Evolutionary conservation across 2,888 invertebrate genomes (phyloP).

Genomic region (Rosalia funebris): DNA sequence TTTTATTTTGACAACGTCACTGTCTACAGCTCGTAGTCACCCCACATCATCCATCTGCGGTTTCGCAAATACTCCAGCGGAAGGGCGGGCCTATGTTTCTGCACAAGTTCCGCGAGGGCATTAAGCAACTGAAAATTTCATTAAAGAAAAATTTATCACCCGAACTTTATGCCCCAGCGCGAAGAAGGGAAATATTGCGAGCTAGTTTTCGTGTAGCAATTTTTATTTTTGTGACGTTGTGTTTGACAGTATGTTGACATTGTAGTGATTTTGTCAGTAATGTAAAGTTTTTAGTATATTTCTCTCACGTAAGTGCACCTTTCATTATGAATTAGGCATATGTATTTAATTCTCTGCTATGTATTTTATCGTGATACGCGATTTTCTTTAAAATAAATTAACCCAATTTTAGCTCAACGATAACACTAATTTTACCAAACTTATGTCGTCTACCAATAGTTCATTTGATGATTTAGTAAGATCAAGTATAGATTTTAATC

Average conservation of each 20-base stretch:
- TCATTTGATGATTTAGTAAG: no score
- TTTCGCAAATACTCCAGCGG: neutral
- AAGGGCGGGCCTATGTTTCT: neutral
- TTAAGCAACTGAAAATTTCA: conserved; percentile 46
- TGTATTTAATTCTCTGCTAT: no score
- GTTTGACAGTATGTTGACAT: conserved; percentile 16
- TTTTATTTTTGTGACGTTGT: conserved; percentile 21
- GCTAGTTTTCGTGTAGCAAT: conserved; percentile 17
- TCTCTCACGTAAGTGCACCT: conserved; percentile 21
- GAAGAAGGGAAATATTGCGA: conserved; percentile 18
- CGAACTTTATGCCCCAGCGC: conserved; percentile 21
- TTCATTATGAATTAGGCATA: neutral
- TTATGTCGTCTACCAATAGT: no score
- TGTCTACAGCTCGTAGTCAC: conserved; percentile 7
- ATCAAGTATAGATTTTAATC: no score
- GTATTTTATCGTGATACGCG: no score
- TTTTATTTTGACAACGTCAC: conserved; percentile 25
- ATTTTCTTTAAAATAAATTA: no score
- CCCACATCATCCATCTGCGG: conserved; percentile 7
- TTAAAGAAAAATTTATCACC: conserved; percentile 40
- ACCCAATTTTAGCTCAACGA: no score
- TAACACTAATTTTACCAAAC: no score
- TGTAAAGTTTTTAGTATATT: conserved; percentile 23
- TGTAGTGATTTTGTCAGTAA: conserved; percentile 13
- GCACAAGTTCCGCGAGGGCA: conserved; percentile 7